Evolutionary conservation across 2,888 invertebrate genomes (phyloP).

Genomic region (Melanostoma mellinum): DNA sequence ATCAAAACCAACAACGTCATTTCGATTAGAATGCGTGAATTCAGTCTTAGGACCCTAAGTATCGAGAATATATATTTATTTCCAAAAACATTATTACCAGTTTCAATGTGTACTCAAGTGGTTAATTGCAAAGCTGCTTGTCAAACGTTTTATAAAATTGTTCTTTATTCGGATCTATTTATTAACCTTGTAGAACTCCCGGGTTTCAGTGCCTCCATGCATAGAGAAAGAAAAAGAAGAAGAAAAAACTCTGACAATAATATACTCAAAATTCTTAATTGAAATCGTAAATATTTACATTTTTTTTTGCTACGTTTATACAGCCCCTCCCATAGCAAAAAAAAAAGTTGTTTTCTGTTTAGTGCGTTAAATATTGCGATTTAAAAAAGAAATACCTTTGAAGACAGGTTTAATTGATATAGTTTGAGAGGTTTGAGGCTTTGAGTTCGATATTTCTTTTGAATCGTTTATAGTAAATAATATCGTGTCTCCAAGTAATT

Average conservation of each 20-base stretch:
- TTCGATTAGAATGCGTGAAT: no score
- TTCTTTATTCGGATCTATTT: conserved; percentile 8
- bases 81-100: not conserved
- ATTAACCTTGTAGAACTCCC: conserved; percentile 19
- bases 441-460: no score
- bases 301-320: conserved; percentile 1
- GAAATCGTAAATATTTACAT: conserved; percentile 18
- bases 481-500: no score
- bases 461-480: no score
- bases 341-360: no score
- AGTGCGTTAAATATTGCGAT: no score
- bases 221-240: not conserved
- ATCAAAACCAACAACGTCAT: no score
- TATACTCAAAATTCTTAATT: conserved; percentile 5
- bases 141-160: not conserved
- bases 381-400: no score
- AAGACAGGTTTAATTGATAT: no score
- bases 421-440: no score
- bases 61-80: no score
- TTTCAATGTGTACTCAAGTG: not conserved
- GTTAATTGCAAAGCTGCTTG: conserved; percentile 7
- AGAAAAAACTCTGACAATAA: not conserved
- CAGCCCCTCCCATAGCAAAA: conserved; percentile 13
- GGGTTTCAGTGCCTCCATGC: not conserved
- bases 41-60: no score